Conservation (phyloP, 2,797 vertebrate species). For the Centropyge bicolor region DNA sequence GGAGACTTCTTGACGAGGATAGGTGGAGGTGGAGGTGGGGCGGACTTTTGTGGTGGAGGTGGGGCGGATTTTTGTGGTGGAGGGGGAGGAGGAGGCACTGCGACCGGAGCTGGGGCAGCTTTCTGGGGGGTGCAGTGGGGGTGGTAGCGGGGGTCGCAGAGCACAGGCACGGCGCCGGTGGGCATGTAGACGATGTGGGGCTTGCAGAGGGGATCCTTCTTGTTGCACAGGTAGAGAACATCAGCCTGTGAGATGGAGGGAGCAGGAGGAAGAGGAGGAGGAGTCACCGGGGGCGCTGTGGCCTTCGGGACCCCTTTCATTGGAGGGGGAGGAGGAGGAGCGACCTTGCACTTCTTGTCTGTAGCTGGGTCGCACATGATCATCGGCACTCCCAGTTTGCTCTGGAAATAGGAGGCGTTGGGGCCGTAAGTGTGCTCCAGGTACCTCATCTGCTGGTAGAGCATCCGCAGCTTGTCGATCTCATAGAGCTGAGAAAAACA, state of each 20-base stretch:
- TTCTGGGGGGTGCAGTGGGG: conserved; percentile 82
- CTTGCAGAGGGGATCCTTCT: conserved; percentile 85
- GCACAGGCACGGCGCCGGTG: conserved; percentile 79
- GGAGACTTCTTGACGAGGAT: conserved; percentile 76
- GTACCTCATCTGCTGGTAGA: conserved; percentile 89
- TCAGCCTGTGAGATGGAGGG: conserved; percentile 80
- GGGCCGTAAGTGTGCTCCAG: conserved; percentile 86
- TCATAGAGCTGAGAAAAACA: conserved; percentile 83
- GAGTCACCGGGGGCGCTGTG: conserved; percentile 33
- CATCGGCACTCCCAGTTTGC: conserved; percentile 80
- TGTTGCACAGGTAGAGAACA: conserved; percentile 84
- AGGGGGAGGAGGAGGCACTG: conserved; percentile 49
- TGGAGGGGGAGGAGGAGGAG: conserved; percentile 44
- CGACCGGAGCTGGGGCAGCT: conserved; percentile 41
- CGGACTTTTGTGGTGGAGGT: conserved; percentile 65
- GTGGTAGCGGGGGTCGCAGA: conserved; percentile 87
- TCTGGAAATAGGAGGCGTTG: conserved; percentile 84
- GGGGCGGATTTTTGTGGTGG: conserved; percentile 64
- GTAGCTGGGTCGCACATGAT: conserved; percentile 82
- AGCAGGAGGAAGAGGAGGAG: conserved; percentile 46
- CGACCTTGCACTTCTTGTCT: conserved; percentile 82
- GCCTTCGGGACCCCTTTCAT: conserved; percentile 74
- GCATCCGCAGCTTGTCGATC: conserved; percentile 87
- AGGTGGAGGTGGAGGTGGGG: conserved; percentile 64
- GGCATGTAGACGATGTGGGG: conserved; percentile 88